Base-by-base conservation (phyloP, 92 coral and sea anemone species). In the Bergia sp. region DNA sequence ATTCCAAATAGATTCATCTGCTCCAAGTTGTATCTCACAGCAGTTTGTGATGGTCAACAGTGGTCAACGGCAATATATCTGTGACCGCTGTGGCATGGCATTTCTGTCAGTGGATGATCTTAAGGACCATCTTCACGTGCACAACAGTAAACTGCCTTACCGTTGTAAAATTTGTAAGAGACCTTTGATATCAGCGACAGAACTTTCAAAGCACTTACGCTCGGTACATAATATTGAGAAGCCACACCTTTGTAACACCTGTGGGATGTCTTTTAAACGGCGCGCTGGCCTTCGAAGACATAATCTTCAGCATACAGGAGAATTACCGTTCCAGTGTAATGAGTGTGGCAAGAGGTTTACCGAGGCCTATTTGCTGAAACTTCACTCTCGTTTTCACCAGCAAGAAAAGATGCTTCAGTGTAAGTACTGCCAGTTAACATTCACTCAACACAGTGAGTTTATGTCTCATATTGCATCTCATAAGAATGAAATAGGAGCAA, bases 221-320 rank as follows among this genome's bases (percentile, higher is more conserved):
- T 65, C 86, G 11, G 53, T 41, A 37, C 86, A 82, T 66, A 44
- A 67, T 5, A 82, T 82, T 10, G 74, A 65, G 58, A 82, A 41
- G 9, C 86, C 86, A 11, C 86, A 82, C 5, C 40, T 38, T 3
- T 82, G 86, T 38, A 82, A 65, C 29, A 64, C 15, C 37, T 82
- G 86, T 41, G 74, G 53, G 21, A 82, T 61, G 86, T 61, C 86
- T 7, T 82, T 82, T 12, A 82, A 41, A 36, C 45, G 86, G 50
- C 76, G 75, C 1, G 41, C 7, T 40, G 86, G 76, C 29, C 86
- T 82, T 20, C 86, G 86, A 53, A 61, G 76, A 65, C 86, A 82
- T 37, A 41, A 57, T 43, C 23, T 61, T 0, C 76, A 18, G 57
- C 86, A 82, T 20, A 82, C 76, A 36, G 47, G 73, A 5, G 76